These are phyloP conservation scores for Erithacus rubecula DNA, from an alignment of 2,797 vertebrate genomes.

Conservation along the genomic window DNA sequence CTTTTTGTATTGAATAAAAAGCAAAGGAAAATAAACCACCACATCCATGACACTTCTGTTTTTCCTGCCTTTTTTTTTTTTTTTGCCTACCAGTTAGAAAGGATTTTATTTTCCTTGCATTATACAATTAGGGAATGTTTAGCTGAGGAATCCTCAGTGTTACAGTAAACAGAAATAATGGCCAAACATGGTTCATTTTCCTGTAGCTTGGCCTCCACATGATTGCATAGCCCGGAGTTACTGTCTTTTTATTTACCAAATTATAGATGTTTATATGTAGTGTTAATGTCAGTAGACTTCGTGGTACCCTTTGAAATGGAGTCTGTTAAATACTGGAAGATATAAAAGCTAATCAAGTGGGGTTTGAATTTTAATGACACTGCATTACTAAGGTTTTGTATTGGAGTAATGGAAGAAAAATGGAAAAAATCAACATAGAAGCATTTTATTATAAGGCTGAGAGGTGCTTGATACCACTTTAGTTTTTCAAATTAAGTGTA, in stretches of 20 bases:
- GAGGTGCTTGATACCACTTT: background rate
- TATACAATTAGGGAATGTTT: conserved; percentile 43
- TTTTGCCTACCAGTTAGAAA: conserved; percentile 25
- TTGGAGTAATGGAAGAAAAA: conserved; percentile 28
- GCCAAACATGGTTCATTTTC: conserved; percentile 2
- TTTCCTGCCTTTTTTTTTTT: conserved; percentile 33
- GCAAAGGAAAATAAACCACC: conserved; percentile 48
- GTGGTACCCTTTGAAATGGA: conserved; percentile 53
- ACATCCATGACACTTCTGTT: conserved; percentile 19
- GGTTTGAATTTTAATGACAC: conserved; percentile 31
- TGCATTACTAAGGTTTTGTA: conserved; percentile 7
- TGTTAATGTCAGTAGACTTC: conserved; percentile 54
- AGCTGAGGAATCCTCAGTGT: conserved; percentile 46
- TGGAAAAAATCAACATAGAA: background rate
- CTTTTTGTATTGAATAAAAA: background rate
- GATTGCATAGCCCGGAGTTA: conserved; percentile 54
- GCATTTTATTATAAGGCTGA: background rate
- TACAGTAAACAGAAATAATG: conserved; percentile 34
- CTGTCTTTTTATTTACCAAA: conserved; percentile 39
- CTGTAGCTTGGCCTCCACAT: background rate
- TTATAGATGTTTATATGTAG: conserved; percentile 43
- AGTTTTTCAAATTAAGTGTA: background rate
- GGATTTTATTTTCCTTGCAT: conserved; percentile 55
- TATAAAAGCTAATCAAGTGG: conserved; percentile 57
- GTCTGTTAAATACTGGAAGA: conserved; percentile 26